Conservation (phyloP, 2,113 vertebrate species). For the Hyperoodon ampullatus region DNA sequence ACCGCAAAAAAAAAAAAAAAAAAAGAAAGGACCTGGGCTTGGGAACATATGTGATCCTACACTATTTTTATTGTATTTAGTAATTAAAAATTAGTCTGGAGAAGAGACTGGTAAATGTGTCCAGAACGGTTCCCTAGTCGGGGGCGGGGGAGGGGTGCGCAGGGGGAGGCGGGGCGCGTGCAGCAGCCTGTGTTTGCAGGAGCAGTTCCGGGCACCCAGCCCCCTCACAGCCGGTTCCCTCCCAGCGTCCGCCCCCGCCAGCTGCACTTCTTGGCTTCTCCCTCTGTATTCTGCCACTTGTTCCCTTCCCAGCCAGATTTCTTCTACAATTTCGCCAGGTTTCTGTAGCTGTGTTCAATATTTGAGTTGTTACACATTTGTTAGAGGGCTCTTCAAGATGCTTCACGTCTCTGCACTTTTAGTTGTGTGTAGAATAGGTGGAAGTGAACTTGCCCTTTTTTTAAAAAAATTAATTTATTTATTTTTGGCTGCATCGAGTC, state of each 20-base stretch:
- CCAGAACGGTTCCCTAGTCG: neutral
- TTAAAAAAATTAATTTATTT: too few species aligned
- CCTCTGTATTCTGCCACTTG: neutral
- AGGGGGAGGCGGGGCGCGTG: neutral
- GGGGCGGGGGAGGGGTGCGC: too few species aligned
- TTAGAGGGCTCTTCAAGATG: neutral
- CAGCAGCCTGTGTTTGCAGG: neutral
- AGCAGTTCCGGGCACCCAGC: neutral
- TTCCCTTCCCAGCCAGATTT: neutral
- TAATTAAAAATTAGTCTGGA: neutral
- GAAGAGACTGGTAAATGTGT: neutral
- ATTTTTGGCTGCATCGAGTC: too few species aligned
- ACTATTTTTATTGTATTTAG: neutral
- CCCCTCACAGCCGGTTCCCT: neutral
- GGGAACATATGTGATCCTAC: neutral
- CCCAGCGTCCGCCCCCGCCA: neutral
- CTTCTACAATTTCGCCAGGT: neutral
- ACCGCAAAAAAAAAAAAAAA: too few species aligned
- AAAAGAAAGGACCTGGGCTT: neutral
- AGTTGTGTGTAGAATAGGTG: neutral
- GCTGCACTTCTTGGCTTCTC: neutral
- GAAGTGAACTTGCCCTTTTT: neutral
- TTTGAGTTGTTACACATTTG: neutral
- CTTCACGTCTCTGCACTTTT: neutral
- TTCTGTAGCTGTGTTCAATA: neutral